These are phyloP conservation scores for Scaptodrosophila latifasciaeformis DNA, from an alignment of 2,888 invertebrate genomes.

Conservation along the genomic window DNA sequence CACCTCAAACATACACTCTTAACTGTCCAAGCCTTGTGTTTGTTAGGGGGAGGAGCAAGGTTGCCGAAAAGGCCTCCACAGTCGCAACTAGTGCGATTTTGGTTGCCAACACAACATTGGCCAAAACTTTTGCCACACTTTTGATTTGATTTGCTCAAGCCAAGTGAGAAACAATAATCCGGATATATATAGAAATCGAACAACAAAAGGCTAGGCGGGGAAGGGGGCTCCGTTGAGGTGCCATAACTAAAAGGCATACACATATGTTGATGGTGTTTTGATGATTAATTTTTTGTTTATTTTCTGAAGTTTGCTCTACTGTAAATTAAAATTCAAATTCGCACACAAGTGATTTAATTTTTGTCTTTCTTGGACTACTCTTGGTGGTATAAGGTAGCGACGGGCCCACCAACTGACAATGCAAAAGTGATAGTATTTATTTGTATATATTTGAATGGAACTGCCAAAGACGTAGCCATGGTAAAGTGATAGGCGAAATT, in stretches of 20 bases:
- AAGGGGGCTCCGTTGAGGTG: no score
- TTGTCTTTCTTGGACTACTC: no score
- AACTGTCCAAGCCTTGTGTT: no score
- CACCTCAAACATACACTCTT: no score
- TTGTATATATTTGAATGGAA: background rate
- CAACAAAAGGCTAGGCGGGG: no score
- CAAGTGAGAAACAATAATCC: no score
- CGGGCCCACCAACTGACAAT: background rate
- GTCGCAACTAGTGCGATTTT: background rate
- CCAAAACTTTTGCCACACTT: background rate
- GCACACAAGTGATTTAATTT: background rate
- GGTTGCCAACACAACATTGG: background rate
- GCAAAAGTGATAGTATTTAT: background rate
- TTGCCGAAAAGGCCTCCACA: constrained; percentile 4
- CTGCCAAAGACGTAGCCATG: background rate
- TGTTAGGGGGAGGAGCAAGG: background rate
- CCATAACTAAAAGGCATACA: background rate
- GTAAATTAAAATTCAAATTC: background rate
- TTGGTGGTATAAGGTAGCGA: no score
- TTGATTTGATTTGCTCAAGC: background rate
- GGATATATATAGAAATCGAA: no score
- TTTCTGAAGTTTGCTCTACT: background rate
- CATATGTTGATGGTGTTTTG: background rate
- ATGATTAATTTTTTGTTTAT: background rate
- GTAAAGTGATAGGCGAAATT: background rate